Evolutionary conservation across 1,140 invertebrate genomes (phyloP), one percentile per base, ranked within the genome.

Genomic region (Heliconius eleuchia): DNA sequence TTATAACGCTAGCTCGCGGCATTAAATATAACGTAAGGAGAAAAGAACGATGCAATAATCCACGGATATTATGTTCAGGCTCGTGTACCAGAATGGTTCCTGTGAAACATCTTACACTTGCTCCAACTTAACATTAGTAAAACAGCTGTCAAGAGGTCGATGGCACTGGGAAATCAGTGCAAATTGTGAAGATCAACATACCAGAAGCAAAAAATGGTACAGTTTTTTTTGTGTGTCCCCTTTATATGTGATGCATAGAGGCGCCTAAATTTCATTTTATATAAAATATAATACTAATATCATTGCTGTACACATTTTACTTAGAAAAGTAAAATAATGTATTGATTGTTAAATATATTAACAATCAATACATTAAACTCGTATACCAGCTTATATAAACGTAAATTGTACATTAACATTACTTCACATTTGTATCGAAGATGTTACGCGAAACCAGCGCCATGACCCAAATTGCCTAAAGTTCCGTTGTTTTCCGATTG

Each of bases 141-240:
- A 93, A 93, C 92, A 94, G 92, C 92, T 93, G 92, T 87, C 87
- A 80, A 87, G 85, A 91, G 92, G 91, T 93, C 91, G 88, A 85
- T 80, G 92, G 92, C 91, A 85, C 86, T 85, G 73, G 71, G 80
- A 80, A 78, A 82, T 86, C 88, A 88, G 89, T 91, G 92, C 92
- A 92, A 94, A 94, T 92, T 93, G 88, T 92, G 90, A 87, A 92
- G 87, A 89, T 89, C 91, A 88, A 92, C 88, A 89, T 89, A 80
- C 83, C 52, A 81, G 42, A 83, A 88, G 87, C 87, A 91, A 92
- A 94, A 92, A 94, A 88, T 84, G 86, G 11, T 18, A 1, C 4
- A 27, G 11, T 30, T 66, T 66, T 23, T 30, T 66, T 66, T 66
- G 60, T 66, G 60, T 16, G 3, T 18, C 60, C 8, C 27, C 60